Evolutionary conservation across 2,797 vertebrate genomes (phyloP).

Genomic region (Anguilla marmorata): DNA sequence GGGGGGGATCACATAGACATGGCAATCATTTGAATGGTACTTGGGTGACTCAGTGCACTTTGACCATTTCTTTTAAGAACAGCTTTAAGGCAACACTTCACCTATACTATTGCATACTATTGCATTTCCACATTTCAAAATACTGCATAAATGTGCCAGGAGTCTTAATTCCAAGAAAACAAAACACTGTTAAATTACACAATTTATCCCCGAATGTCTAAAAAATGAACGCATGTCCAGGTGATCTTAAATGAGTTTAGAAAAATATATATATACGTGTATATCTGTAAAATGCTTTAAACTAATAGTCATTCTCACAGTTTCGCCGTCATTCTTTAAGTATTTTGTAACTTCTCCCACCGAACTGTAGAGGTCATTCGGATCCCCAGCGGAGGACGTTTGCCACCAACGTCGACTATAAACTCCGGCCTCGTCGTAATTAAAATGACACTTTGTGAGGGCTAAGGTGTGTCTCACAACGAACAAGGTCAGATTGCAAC

Average conservation of each 20-base stretch:
- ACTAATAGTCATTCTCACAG: neutral
- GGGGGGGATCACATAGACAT: neutral
- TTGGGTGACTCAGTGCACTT: neutral
- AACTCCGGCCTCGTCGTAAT: neutral
- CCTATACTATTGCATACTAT: neutral
- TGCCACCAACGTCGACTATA: neutral
- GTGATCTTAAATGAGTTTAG: neutral
- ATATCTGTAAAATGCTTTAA: neutral
- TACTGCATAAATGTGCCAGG: neutral
- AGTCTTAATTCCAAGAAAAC: neutral
- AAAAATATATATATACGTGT: neutral
- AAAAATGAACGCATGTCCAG: neutral
- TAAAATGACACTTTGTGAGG: slow-evolving; percentile 1
- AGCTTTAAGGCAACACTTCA: neutral
- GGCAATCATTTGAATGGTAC: neutral
- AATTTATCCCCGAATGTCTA: neutral
- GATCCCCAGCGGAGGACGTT: neutral
- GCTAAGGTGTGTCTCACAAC: neutral
- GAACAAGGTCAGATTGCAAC: slow-evolving; percentile 19
- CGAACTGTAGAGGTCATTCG: slow-evolving; percentile 6
- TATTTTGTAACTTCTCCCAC: slow-evolving; percentile 4
- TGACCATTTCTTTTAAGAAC: neutral
- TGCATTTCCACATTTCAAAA: neutral
- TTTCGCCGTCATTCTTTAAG: neutral
- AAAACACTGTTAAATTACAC: neutral